Evolutionary conservation across 2,888 invertebrate species (phyloP).

Genomic region (Hyalella azteca): DNA sequence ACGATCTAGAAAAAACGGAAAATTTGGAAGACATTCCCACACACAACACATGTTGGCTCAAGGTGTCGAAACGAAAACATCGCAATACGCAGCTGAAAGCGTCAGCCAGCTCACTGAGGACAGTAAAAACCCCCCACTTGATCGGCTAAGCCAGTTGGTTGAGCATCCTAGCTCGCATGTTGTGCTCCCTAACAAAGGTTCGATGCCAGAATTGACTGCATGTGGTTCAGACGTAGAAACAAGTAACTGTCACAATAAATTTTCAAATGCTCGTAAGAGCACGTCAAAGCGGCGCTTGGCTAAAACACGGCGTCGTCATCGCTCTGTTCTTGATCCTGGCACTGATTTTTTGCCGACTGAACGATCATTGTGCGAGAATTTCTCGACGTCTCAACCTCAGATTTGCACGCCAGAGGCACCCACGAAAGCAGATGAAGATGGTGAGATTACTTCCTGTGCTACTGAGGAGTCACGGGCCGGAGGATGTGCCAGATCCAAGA

Average conservation of each 20-base stretch:
- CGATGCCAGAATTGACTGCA: background rate
- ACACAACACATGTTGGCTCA: too few relatives aligned
- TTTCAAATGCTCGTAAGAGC: background rate
- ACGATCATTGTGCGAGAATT: too few relatives aligned
- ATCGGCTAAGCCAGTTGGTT: background rate
- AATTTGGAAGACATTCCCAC: too few relatives aligned
- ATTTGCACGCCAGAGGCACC: too few relatives aligned
- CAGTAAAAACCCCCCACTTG: too few relatives aligned
- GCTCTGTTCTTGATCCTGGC: background rate
- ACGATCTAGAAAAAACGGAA: background rate
- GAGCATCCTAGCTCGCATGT: background rate
- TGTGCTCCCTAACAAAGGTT: background rate
- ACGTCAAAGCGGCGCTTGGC: background rate
- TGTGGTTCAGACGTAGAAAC: background rate
- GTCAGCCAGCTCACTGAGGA: too few relatives aligned
- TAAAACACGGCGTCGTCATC: slow-evolving; percentile 24
- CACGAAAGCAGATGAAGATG: too few relatives aligned
- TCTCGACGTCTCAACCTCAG: too few relatives aligned
- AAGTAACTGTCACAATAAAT: background rate
- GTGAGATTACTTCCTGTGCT: too few relatives aligned
- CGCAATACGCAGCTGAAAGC: too few relatives aligned
- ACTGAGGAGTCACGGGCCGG: too few relatives aligned
- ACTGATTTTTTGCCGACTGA: background rate
- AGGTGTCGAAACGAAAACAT: background rate
- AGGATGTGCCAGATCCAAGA: too few relatives aligned